Base-by-base conservation (phyloP, 1,140 invertebrate species). In the Drosophila erecta region DNA sequence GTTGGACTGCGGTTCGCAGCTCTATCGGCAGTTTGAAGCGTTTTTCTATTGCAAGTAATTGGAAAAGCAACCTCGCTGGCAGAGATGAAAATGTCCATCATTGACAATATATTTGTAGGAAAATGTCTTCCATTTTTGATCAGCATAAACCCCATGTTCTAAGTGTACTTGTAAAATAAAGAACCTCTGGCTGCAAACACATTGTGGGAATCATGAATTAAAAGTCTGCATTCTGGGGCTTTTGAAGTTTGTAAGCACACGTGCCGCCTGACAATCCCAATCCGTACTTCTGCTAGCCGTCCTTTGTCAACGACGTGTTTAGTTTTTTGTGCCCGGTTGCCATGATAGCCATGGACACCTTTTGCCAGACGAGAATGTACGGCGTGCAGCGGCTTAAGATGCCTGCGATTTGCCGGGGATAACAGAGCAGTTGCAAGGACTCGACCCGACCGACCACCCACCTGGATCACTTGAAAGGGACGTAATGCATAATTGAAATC, bases 401-500 rank as follows among this genome's bases (percentile, higher is more conserved):
- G 75, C 46, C 50, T 49, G 62, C 57, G 73, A 66, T 59, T 65
- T 50, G 41, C 17, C 51, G 38, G 43, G 33, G 58, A 56, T 30
- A 40, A 35, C 38, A 17, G 33, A 33, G 14, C 40, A 41, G 24
- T 41, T n/a, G 17, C n/a, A 43, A 60, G 55, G 47, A 40, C 55
- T 27, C 15, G 27, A 12, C 65, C 17, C 10, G 22, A 22, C 17
- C 12, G 24, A 20, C 66, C 69, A 10, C 47, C 47, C 40, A 14
- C 37, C 4, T 49, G 67, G 67, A 72, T 72, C 74, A 81, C 73
- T 64, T 85, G 81, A 73, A 58, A 47, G 35, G 44, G 38, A 43
- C 50, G 70, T 11, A 51, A 73, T 86, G 81, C 76, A 84, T 84
- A 84, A 84, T 84, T 85, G 77, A 84, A 85, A 64, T 60, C 33